Base-by-base conservation (phyloP, 2,888 invertebrate genomes). In the Acrobasis consociella region DNA sequence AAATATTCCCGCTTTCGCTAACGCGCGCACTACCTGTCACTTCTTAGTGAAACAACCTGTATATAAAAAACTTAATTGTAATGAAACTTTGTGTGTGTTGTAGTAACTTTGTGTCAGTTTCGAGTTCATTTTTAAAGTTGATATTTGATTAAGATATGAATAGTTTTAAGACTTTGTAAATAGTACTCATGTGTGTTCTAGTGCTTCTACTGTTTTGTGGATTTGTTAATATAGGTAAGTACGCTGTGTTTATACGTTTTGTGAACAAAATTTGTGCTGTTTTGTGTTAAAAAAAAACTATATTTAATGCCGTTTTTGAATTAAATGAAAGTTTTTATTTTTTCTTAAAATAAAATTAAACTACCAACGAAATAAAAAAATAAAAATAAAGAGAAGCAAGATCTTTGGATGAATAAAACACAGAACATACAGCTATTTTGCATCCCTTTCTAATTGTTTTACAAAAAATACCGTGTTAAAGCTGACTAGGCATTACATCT, bases 1-100 rank as follows among this genome's bases (percentile, higher is more conserved):
- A 64, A 63, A 65, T 71, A 73, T 75, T 69, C 67, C 69, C 74
- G 70, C 69, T 31, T 31, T 70, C 64, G 67, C 37, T 60, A 22
- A 55, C 74, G 71, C 77, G 77, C 69, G 71, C 72, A 70, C 67
- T 69, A 75, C 69, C 70, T 76, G 74, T 63, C 62, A 62, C 60
- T 62, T 52, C 64, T 51, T 65, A 65, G 65, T 70, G 66, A 64
- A 60, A 67, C 71, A 69, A 59, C 62, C 67, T 72, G 69, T 69
- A 51, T 62, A 65, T 62, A 62, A 46, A 56, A 60, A 55, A 55
- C 49, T 62, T 11, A 69, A 66, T 63, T 5, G 22, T 63, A 39
- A 51, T 49, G 39, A 49, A 52, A 67, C 64, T 65, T 64, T 64
- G 49, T 63, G 56, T n/a, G 17, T 13, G 56, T 60, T 50, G 2